Base-by-base conservation (phyloP, 2,797 vertebrate genomes). In the Acipenser transmontanus region DNA sequence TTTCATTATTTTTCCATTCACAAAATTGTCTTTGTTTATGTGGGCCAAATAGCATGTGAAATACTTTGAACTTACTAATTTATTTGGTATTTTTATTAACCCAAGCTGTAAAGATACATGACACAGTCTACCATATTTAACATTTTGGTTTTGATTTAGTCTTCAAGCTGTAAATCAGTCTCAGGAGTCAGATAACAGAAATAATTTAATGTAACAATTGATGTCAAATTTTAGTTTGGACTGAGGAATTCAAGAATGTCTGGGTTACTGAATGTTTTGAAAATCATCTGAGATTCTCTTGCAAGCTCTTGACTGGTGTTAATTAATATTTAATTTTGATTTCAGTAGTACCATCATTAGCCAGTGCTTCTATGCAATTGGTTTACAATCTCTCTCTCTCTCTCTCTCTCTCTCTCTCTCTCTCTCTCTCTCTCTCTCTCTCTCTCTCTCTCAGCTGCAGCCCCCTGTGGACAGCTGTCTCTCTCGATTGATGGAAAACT, bases 381-480 rank as follows among this genome's bases (percentile, higher is more conserved):
- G 71, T 77, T 79, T 83, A 73, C 73, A 66, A 69, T 49, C 65
- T 48, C 68, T 47, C 12, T 49, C 52, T 52, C 70, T 62, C 61
- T 76, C 68, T 56, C 64, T 60, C 59, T 56, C 70, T 64, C 59
- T 63, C 70, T 74, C 56, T 61, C 59, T 49, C 64, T 57, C 73
- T 49, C 72, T 66, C 73, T 50, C 64, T 13, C 47, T 68, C 75
- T 68, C 70, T 68, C 78, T 49, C 64, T 61, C 14, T 13, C 9
- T 52, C 69, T 73, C 34, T 7, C 67, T 72, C 69, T 59, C 64
- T 68, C 87, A 85, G 86, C 88, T 80, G 88, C 82, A 86, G 83
- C 86, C 84, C 86, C 81, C 83, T 76, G 73, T 54, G 80, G 85
- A 82, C 80, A 82, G 82, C 84, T 80, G 82, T 82, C 78, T 84